Conservation (phyloP, 2,888 invertebrate genomes). For the Meiosimyza platycephala region DNA sequence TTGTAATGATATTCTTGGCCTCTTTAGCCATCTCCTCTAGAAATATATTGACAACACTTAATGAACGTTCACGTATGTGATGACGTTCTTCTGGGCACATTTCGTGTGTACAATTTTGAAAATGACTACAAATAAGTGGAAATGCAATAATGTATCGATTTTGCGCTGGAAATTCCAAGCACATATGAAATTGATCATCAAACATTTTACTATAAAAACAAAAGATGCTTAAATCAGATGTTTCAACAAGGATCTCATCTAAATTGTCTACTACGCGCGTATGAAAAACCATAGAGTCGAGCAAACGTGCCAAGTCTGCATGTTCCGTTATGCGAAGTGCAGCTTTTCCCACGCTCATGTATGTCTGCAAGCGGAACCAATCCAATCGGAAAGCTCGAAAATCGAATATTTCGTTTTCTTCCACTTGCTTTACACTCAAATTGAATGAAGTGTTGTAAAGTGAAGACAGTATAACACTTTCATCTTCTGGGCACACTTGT, state of each 20-base stretch:
- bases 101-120: constrained; percentile 97
- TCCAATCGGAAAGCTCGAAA: constrained; percentile 95
- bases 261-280: constrained; percentile 98
- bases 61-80: constrained; percentile 93
- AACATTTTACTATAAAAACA: constrained; percentile 98
- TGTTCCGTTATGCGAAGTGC: constrained; percentile 84
- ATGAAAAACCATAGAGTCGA: constrained; percentile 97
- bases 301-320: constrained; percentile 86
- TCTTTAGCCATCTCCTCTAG: constrained; percentile 99
- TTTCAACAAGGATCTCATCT: constrained; percentile 96
- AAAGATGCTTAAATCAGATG: constrained; percentile 96
- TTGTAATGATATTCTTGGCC: constrained; percentile 97
- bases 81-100: constrained; percentile 98
- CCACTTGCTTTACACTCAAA: constrained; percentile 93
- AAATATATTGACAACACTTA: constrained; percentile 97
- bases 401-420: constrained; percentile 95
- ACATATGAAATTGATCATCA: constrained; percentile 98
- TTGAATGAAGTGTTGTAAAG: constrained; percentile 89
- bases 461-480: constrained; percentile 92
- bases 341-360: constrained; percentile 87
- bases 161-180: constrained; percentile 98
- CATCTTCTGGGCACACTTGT: constrained; percentile 91
- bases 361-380: constrained; percentile 97
- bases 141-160: constrained; percentile 98
- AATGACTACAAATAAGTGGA: constrained; percentile 97